Percentiles rank a stretch among this genome's conserved stretches.
These are phyloP conservation scores for Phymastichus coffea DNA, from an alignment of 1,140 invertebrate species.

Conservation along the genomic window DNA sequence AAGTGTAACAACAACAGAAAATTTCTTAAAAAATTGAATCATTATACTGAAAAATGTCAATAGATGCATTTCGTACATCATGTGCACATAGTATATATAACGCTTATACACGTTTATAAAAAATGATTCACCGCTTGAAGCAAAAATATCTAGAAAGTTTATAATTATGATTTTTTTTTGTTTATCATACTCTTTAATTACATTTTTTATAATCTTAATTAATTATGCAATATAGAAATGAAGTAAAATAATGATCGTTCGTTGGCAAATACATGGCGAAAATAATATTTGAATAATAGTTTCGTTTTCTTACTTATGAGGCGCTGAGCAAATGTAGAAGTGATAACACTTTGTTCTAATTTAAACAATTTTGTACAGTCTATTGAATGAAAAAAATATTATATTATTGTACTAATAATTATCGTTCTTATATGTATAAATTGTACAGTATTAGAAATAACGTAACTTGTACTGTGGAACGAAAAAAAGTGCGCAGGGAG, in stretches of 20 bases:
- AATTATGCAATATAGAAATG: constrained; percentile 52
- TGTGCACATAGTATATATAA: constrained; percentile 12
- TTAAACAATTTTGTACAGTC: constrained; percentile 43
- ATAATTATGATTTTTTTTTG: constrained; percentile 45
- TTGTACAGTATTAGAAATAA: too few species aligned
- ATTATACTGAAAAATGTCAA: too few species aligned
- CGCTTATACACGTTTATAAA: background rate
- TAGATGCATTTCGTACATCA: background rate
- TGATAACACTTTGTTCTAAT: constrained; percentile 9
- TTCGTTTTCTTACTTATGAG: constrained; percentile 46
- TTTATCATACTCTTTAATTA: constrained; percentile 48
- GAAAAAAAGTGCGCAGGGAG: constrained; percentile 21
- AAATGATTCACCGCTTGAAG: constrained; percentile 32
- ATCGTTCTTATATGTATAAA: constrained; percentile 10
- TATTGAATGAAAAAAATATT: constrained; percentile 30
- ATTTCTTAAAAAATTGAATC: too few species aligned
- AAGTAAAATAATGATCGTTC: constrained; percentile 48
- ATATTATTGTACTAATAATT: constrained; percentile 21
- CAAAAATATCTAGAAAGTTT: constrained; percentile 55
- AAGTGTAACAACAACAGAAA: too few species aligned
- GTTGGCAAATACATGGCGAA: constrained; percentile 58
- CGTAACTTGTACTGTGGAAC: constrained; percentile 22
- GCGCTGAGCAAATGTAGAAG: constrained; percentile 51
- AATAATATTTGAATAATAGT: constrained; percentile 38
- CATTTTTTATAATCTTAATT: constrained; percentile 50